Percentiles rank a stretch among this genome's conserved stretches.
Conservation (phyloP, 2,888 invertebrate species). For the Drosophila borborema region DNA sequence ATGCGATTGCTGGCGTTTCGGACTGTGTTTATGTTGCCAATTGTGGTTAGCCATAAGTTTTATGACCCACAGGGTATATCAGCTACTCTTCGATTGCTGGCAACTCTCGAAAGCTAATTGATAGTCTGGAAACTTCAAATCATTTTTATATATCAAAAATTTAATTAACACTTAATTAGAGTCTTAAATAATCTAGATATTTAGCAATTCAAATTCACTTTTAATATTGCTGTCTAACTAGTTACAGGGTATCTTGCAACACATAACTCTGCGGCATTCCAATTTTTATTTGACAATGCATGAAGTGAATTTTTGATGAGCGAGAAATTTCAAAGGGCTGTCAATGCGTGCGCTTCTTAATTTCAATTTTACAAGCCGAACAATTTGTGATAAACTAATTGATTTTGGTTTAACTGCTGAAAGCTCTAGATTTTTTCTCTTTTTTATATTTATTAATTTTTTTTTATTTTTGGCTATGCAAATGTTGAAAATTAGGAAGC, state of each 20-base stretch:
- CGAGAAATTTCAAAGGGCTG: slow-evolving; percentile 29
- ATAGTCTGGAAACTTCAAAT: background rate
- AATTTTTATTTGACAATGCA: slow-evolving; percentile 28
- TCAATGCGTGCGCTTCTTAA: slow-evolving; percentile 24
- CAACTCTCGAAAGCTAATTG: background rate
- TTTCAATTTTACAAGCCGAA: slow-evolving; percentile 4
- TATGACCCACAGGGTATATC: slow-evolving; percentile 17
- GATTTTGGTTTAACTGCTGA: background rate
- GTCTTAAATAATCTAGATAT: background rate
- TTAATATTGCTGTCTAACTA: background rate
- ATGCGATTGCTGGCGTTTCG: slow-evolving; percentile 53
- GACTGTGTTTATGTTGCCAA: slow-evolving; percentile 33
- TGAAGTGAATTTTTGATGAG: slow-evolving; percentile 57
- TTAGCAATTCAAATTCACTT: background rate
- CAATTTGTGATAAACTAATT: slow-evolving; percentile 21
- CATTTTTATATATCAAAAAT: background rate
- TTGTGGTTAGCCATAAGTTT: slow-evolving; percentile 6
- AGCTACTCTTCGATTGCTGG: background rate
- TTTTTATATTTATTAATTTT: background rate
- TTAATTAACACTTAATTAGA: background rate
- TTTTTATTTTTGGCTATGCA: slow-evolving; percentile 14
- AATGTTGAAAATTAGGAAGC: slow-evolving; percentile 45
- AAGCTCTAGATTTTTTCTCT: slow-evolving; percentile 7
- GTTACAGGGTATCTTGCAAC: slow-evolving; percentile 12
- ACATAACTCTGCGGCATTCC: background rate